These are phyloP conservation scores for Antechinus flavipes DNA, from an alignment of 2,113 vertebrate genomes.

Conservation along the genomic window DNA sequence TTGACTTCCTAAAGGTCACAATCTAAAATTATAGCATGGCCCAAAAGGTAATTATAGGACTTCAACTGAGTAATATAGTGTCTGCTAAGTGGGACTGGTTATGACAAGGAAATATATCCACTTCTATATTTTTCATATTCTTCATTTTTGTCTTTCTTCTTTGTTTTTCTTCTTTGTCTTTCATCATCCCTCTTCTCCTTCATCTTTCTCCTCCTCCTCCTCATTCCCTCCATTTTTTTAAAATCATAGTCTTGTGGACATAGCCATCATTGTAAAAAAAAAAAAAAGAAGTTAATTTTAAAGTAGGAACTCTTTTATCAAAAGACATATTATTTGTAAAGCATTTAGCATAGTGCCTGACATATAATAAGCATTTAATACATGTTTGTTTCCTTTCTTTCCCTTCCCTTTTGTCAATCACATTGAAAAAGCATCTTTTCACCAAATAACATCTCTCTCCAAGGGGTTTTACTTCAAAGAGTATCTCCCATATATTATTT, in stretches of 20 bases:
- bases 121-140: background rate
- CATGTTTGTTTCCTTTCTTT: background rate
- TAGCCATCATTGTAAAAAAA: background rate
- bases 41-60: background rate
- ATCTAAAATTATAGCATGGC: background rate
- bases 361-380: background rate
- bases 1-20: slow-evolving; percentile 1
- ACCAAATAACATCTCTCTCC: background rate
- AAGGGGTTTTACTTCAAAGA: background rate
- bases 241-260: background rate
- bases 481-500: background rate
- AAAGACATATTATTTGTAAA: background rate
- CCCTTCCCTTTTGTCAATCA: background rate
- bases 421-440: background rate
- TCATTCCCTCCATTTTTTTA: background rate
- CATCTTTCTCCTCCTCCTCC: no score
- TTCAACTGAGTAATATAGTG: background rate
- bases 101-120: background rate
- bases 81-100: background rate
- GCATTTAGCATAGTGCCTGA: background rate
- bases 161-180: no score
- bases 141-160: no score
- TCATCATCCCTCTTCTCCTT: no score
- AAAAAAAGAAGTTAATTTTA: background rate
- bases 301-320: background rate